Percentiles rank a stretch among this genome's conserved stretches.
Conservation (phyloP, 2,888 invertebrate genomes). For the Penaeus monodon region DNA sequence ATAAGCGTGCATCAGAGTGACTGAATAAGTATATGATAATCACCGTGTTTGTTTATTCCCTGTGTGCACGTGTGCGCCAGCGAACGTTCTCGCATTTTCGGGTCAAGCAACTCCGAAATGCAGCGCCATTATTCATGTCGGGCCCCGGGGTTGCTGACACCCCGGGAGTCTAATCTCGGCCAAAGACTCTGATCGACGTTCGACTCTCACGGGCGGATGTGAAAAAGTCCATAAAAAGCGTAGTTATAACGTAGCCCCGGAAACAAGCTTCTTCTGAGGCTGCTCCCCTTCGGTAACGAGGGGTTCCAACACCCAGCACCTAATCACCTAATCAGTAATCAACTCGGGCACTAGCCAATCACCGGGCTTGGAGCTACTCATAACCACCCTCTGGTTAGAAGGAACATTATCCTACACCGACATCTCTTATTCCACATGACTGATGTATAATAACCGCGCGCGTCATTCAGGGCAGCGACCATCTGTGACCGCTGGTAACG, state of each 20-base stretch:
- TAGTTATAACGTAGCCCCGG: neutral
- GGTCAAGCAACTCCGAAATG: too few relatives aligned
- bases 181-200: too few relatives aligned
- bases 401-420: constrained; percentile 31
- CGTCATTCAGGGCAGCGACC: constrained; percentile 32
- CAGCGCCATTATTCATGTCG: too few relatives aligned
- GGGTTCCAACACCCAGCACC: constrained; percentile 6
- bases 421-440: constrained; percentile 40
- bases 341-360: constrained; percentile 19
- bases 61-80: too few relatives aligned
- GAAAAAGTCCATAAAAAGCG: too few relatives aligned
- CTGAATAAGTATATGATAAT: too few relatives aligned
- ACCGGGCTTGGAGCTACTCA: constrained; percentile 4
- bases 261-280: neutral
- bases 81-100: too few relatives aligned
- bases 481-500: constrained; percentile 28
- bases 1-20: too few relatives aligned
- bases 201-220: too few relatives aligned
- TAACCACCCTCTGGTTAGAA: constrained; percentile 18
- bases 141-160: too few relatives aligned
- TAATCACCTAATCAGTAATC: constrained; percentile 5
- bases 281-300: neutral
- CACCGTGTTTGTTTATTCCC: too few relatives aligned
- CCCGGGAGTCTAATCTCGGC: too few relatives aligned
- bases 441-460: constrained; percentile 43